Base-by-base conservation (phyloP, 1,140 invertebrate species). In the Microplitis demolitor region DNA sequence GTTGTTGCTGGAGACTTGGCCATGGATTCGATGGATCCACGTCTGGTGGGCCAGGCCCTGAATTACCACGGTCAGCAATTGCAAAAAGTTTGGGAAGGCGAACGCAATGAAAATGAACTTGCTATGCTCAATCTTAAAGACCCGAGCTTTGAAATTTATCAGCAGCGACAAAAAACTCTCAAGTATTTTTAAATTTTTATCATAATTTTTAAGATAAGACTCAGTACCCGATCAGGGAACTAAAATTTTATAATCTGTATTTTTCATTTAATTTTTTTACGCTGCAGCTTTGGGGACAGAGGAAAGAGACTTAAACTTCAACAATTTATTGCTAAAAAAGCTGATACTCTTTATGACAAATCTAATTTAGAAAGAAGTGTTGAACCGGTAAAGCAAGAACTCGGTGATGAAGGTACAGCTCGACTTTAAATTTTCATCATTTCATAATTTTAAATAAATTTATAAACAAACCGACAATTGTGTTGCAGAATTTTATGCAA, bases 11-110 rank as follows among this genome's bases (percentile, higher is more conserved):
- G 64, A 51, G 72, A 75, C 62, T 62, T 60, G 69, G 74, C 72
- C 34, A 85, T 85, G 78, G 84, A 89, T 37, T 83, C 87, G 45
- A 85, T 94, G 88, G 91, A 93, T 86, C 80, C 89, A 83, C 89
- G 91, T 64, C 88, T 93, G 72, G 90, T 96, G 79, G 87, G 90
- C 78, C 90, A 92, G 80, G 89, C 92, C 63, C 88, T 96, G 74
- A 93, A 94, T 85, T 96, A 93, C 82, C 94, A 96, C 88, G 94
- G 94, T 1, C 93, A 94, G 78, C 93, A 94, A 78, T 86, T 95
- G 76, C 92, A 94, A 84, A 95, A 95, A 87, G 90, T 94, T 74
- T 96, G 94, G 94, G 94, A 95, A 79, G 89, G 90, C 31, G 93
- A 95, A 79, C 89, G 92, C 78, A 93, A 93, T 72, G 91, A 93